A percentile compares a stretch with the other conserved stretches of the same genome.
Evolutionary conservation across 1,140 invertebrate species (phyloP).

Genomic region (Macrostomum lignano): DNA sequence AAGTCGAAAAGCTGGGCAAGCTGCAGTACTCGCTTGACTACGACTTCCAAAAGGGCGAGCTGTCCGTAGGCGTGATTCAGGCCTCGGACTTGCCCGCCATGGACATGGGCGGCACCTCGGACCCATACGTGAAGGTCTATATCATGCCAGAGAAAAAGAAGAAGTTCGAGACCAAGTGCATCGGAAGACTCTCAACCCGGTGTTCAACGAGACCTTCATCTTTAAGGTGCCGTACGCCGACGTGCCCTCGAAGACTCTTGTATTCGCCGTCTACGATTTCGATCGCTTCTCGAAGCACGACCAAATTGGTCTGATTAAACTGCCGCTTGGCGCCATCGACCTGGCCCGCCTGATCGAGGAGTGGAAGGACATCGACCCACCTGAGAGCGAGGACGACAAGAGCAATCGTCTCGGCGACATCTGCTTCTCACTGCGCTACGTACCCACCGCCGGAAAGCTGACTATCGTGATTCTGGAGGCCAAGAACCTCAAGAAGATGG

Average conservation of each 20-base stretch:
- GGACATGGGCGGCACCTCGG: conserved; percentile 93
- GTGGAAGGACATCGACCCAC: conserved; percentile 83
- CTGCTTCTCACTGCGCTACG: conserved; percentile 91
- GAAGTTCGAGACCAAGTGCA: conserved; percentile 99
- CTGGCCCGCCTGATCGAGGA: conserved; percentile 93
- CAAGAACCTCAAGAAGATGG: conserved; percentile 98
- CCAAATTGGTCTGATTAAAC: conserved; percentile 93
- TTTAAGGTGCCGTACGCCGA: conserved; percentile 98
- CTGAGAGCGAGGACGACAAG: conserved; percentile 84
- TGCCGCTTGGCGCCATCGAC: conserved; percentile 84
- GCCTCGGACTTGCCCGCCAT: conserved; percentile 85
- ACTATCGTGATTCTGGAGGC: conserved; percentile 91
- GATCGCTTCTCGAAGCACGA: conserved; percentile 98
- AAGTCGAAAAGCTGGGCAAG: conserved; percentile 4
- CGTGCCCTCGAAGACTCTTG: conserved; percentile 83
- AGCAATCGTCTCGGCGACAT: conserved; percentile 53
- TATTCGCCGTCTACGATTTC: conserved; percentile 97
- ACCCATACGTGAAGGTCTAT: conserved; percentile 98
- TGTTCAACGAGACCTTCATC: conserved; percentile 94
- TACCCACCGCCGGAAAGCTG: conserved; percentile 85
- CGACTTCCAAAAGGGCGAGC: conserved; percentile 9
- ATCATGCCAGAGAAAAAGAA: conserved; percentile 96
- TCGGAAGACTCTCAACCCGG: conserved; percentile 81
- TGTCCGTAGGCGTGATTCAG: conserved; percentile 87
- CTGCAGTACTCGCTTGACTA: conserved; percentile 6